phyloP scores from a whole-genome alignment of 2,113 vertebrate genomes.

The Piprites chloris region DNA sequence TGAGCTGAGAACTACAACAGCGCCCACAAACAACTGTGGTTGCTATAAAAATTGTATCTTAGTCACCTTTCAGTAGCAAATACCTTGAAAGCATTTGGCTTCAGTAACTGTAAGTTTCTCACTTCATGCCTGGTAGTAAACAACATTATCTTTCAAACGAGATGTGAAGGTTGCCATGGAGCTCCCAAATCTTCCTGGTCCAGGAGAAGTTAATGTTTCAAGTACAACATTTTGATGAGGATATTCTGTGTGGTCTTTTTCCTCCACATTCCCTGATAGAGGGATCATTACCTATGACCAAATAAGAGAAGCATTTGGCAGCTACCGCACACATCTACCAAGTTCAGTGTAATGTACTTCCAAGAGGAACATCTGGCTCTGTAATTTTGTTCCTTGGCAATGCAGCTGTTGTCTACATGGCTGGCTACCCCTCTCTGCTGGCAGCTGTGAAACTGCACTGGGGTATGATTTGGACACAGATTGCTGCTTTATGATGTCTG shows the following conservation, averaged over 20 bases:
- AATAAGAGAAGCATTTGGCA: constrained; percentile 60
- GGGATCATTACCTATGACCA: constrained; percentile 56
- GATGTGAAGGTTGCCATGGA: constrained; percentile 54
- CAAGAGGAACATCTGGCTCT: constrained; percentile 70
- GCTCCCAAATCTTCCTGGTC: neutral
- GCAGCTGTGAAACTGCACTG: neutral
- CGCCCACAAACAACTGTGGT: constrained; percentile 30
- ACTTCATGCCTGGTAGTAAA: constrained; percentile 55
- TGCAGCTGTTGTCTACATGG: constrained; percentile 40
- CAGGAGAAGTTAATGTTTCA: neutral
- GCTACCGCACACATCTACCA: constrained; percentile 41
- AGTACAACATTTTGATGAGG: neutral
- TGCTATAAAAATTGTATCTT: constrained; percentile 26
- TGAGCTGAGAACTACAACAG: constrained; percentile 45
- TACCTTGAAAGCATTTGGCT: constrained; percentile 60
- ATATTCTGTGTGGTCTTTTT: constrained; percentile 15
- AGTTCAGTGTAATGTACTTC: constrained; percentile 37
- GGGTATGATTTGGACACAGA: neutral
- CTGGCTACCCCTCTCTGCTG: constrained; percentile 34
- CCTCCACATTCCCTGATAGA: constrained; percentile 1
- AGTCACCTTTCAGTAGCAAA: constrained; percentile 43
- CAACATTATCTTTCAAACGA: constrained; percentile 24
- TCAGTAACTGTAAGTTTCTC: constrained; percentile 26
- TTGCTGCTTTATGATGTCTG: neutral
- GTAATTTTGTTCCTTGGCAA: constrained; percentile 43